Base-by-base conservation (phyloP, 2,797 vertebrate genomes). In the Arremon aurantiirostris region DNA sequence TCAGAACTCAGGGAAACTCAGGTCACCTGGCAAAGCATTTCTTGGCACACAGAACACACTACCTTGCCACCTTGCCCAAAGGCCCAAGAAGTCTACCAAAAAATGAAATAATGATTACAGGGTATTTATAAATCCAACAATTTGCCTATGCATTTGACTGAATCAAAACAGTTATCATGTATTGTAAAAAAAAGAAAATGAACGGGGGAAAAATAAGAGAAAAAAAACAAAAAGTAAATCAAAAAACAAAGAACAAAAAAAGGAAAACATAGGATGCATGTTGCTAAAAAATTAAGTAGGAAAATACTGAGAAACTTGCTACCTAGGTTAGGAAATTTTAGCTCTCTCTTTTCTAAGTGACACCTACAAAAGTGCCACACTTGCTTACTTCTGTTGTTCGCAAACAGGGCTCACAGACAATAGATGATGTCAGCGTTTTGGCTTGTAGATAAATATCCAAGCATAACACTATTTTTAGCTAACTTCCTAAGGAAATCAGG, bases 401-500 rank as follows among this genome's bases (percentile, higher is more conserved):
- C 63, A 80, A 88, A 69, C 8, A 34, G 34, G 12, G 63, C 28
- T 66, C 1, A 0, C 55, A 84, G 73, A 96, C 95, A 95, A 96
- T 88, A 86, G 88, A 90, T 86, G 83, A 90, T 66, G 68, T 95
- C 86, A 95, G 61, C 5, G 3, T 82, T 75, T 75, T 95, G 92
- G 90, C 77, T 66, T 77, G 63, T 4, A 86, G 77, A 89, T 50
- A 91, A 94, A 85, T 70, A 89, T 46, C 61, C 82, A 90, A 71
- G 77, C 35, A 6, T 22, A 68, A 50, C 9, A 39, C 71, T 93
- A 93, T 94, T 93, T 93, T 95, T 90, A 95, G 82, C 24, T 39
- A 46, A 89, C 87, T 95, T 96, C 95, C 94, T 75, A 89, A 87
- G 93, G 91, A 96, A 93, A 77, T 61, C n/a, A n/a, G 71, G 56